Conservation (phyloP, 2,888 invertebrate genomes). For the Drosophila barbarae region DNA sequence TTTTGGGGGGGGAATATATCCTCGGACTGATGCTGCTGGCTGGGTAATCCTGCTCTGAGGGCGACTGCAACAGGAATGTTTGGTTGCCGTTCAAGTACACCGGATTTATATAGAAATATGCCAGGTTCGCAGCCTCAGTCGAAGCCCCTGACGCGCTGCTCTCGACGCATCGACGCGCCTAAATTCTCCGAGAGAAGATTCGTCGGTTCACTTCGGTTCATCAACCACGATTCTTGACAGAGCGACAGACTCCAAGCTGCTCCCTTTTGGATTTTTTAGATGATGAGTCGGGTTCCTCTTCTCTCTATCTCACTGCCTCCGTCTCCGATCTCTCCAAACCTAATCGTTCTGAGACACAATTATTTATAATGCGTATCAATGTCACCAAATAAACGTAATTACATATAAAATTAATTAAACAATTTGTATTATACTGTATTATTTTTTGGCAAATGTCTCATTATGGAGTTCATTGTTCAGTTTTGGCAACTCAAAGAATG, state of each 20-base stretch:
- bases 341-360: constrained; percentile 19
- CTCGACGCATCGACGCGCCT: constrained; percentile 34
- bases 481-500: not conserved
- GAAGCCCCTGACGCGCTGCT: constrained; percentile 15
- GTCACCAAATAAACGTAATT: constrained; percentile 54
- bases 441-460: constrained; percentile 17
- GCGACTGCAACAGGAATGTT: constrained; percentile 78
- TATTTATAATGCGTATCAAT: constrained; percentile 36
- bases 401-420: constrained; percentile 62
- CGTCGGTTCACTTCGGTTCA: constrained; percentile 56
- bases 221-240: constrained; percentile 33
- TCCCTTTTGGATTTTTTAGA: constrained; percentile 47
- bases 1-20: constrained; percentile 22
- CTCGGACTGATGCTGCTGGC: constrained; percentile 28
- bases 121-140: constrained; percentile 45
- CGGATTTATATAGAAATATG: constrained; percentile 73
- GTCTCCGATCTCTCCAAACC: not conserved
- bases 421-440: constrained; percentile 46
- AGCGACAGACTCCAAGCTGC: constrained; percentile 21
- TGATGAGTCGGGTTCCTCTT: constrained; percentile 46
- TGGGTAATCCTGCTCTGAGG: constrained; percentile 74
- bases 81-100: constrained; percentile 64
- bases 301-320: constrained; percentile 10
- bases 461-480: constrained; percentile 27
- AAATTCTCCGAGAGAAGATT: constrained; percentile 52